Percentiles rank a stretch among this genome's conserved stretches.
These are phyloP conservation scores for Watsonalla binaria DNA, from an alignment of 2,888 invertebrate species.

Conservation along the genomic window DNA sequence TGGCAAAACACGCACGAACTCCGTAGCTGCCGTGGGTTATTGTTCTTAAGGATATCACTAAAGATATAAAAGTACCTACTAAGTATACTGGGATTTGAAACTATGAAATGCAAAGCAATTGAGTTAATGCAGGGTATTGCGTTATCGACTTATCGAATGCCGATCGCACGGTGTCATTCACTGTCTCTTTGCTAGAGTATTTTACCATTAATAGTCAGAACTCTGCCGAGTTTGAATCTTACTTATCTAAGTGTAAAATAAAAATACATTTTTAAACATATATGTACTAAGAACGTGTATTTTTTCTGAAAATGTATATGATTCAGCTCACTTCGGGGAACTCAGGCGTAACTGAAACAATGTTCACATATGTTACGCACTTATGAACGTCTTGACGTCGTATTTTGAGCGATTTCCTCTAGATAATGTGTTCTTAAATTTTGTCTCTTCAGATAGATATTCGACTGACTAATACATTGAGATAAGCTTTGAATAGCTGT, in stretches of 20 bases:
- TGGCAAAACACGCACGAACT: slow-evolving; percentile 17
- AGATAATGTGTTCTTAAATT: too few species aligned
- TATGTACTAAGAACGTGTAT: too few species aligned
- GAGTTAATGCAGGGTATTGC: slow-evolving; percentile 27
- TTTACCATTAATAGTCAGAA: slow-evolving; percentile 37
- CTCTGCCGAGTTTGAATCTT: slow-evolving; percentile 31
- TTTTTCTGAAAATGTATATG: too few species aligned
- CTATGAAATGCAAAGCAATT: slow-evolving; percentile 13
- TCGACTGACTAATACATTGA: too few species aligned
- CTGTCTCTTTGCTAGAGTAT: slow-evolving; percentile 24
- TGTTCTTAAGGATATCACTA: background rate
- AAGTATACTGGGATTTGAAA: background rate
- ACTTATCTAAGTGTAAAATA: background rate
- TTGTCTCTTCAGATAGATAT: too few species aligned
- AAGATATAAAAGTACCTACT: background rate
- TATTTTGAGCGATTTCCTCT: too few species aligned
- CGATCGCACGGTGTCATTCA: slow-evolving; percentile 57
- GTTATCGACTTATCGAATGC: slow-evolving; percentile 32
- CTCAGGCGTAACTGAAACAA: too few species aligned
- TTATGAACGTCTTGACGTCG: too few species aligned
- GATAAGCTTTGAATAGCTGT: background rate
- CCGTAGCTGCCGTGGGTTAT: background rate
- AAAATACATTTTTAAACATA: too few species aligned
- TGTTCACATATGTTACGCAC: too few species aligned
- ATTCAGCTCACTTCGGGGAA: too few species aligned